A percentile compares a stretch with the other conserved stretches of the same genome.
phyloP scores from a whole-genome alignment of 2,888 invertebrate genomes.

The Xylota sylvarum region DNA sequence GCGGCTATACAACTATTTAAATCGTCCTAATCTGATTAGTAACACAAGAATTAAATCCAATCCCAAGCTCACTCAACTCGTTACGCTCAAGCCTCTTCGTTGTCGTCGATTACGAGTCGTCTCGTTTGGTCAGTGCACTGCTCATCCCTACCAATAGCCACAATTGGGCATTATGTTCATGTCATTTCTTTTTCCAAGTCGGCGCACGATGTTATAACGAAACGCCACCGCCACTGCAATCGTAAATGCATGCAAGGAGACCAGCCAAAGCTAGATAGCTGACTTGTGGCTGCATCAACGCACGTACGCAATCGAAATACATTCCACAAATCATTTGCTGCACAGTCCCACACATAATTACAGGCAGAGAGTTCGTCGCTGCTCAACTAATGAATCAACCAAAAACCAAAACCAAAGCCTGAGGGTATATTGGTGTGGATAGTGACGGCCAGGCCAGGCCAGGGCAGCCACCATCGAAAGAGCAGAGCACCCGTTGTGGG shows the following conservation, averaged over 20 bases:
- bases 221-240: conserved; percentile 51
- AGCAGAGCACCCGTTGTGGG: conserved; percentile 67
- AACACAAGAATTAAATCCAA: conserved; percentile 56
- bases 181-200: conserved; percentile 49
- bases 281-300: conserved; percentile 40
- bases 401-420: conserved; percentile 30
- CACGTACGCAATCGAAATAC: conserved; percentile 70
- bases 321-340: conserved; percentile 71
- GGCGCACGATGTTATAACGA: conserved; percentile 34
- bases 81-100: conserved; percentile 24
- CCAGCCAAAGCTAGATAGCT: conserved; percentile 3
- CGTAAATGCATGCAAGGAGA: conserved; percentile 55
- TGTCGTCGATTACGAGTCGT: conserved; percentile 19
- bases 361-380: not conserved
- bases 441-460: not conserved
- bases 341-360: conserved; percentile 47
- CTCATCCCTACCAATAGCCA: not conserved
- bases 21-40: conserved; percentile 67
- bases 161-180: conserved; percentile 33
- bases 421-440: not conserved
- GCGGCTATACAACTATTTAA: conserved; percentile 52
- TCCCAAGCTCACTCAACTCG: conserved; percentile 28
- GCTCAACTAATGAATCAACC: conserved; percentile 24
- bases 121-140: not conserved
- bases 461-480: conserved; percentile 42